Percentiles rank a stretch among this genome's conserved stretches.
phyloP scores from a whole-genome alignment of 2,888 invertebrate species.

The Phortica magna region DNA sequence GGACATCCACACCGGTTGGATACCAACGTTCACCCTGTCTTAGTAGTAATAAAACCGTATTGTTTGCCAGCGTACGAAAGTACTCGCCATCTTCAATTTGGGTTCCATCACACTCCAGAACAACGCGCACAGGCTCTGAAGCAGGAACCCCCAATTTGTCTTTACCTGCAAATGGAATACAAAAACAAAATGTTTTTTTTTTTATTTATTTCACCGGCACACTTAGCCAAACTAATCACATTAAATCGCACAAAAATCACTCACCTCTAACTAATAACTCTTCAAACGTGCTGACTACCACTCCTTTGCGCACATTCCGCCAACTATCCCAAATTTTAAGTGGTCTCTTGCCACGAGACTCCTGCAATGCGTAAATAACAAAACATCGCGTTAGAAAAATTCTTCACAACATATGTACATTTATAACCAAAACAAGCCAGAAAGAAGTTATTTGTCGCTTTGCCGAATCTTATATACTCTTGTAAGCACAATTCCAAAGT shows the following conservation, averaged over 20 bases:
- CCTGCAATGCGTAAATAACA: conserved; percentile 80
- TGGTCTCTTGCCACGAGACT: conserved; percentile 97
- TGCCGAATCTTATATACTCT: neutral
- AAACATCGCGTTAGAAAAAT: conserved; percentile 18
- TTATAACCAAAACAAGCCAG: conserved; percentile 34
- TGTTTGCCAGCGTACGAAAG: conserved; percentile 94
- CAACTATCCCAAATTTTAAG: conserved; percentile 98
- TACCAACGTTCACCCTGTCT: conserved; percentile 95
- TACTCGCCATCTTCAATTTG: conserved; percentile 98
- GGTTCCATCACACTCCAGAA: conserved; percentile 96
- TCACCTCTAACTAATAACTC: conserved; percentile 90
- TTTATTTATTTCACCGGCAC: neutral
- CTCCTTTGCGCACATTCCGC: conserved; percentile 94
- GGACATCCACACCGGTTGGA: conserved; percentile 95
- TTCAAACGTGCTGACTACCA: conserved; percentile 94
- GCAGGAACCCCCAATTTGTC: conserved; percentile 93
- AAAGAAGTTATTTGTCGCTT: neutral
- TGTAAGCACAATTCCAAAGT: too few relatives aligned
- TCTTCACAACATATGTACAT: conserved; percentile 39
- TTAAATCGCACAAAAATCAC: conserved; percentile 58
- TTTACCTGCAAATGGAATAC: conserved; percentile 81
- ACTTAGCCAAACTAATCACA: neutral
- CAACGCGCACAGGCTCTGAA: conserved; percentile 92
- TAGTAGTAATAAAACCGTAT: conserved; percentile 92
- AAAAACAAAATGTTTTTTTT: neutral